Evolutionary conservation across 1,140 invertebrate genomes (phyloP), one percentile per base, ranked within the genome.

Genomic region (Rhopalosiphum padi): DNA sequence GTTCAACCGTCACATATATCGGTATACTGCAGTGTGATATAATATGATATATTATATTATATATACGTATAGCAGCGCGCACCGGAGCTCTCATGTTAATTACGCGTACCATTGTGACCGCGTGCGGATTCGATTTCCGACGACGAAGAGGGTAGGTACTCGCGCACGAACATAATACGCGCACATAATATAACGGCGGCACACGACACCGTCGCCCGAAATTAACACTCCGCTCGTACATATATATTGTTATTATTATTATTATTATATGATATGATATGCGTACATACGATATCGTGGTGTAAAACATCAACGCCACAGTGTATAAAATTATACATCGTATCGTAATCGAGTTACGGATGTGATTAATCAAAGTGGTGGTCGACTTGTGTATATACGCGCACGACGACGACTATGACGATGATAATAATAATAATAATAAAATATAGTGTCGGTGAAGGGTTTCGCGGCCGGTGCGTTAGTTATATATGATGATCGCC

Each of bases 101-200:
- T 92, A 92, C 77, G 77, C 2, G 91, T 53, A 53, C 91, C 25
- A 85, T 92, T 92, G 91, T 37, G 46, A 51, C 55, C 25, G 30
- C 30, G 41, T 41, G 91, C 91, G 91, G 46, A 41, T 92, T 83
- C 77, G 91, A 92, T 92, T 92, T 92, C 91, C 91, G 77, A 92
- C n/a, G 91, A 92, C 15, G 68, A 30, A 9, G 25, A 35, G 60
- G 15, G n/a, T 46, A 46, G 15, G 7, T 60, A 43, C 8, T 6
- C 48, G 18, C 48, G 35, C 22, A 41, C 51, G n/a, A 51, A 51
- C 15, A 51, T 51, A 25, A 53, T 53, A 18, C 43, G 43, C 25
- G 25, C 23, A 85, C 35, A 53, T 30, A 43, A 60, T 43, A 46
- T 25, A 41, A 41, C 2, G 0, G n/a, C 11, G 15, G 30, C 60